These are phyloP conservation scores for Diadema setosum DNA, from an alignment of 35 echinoderm and acorn worm species.

Conservation along the genomic window DNA sequence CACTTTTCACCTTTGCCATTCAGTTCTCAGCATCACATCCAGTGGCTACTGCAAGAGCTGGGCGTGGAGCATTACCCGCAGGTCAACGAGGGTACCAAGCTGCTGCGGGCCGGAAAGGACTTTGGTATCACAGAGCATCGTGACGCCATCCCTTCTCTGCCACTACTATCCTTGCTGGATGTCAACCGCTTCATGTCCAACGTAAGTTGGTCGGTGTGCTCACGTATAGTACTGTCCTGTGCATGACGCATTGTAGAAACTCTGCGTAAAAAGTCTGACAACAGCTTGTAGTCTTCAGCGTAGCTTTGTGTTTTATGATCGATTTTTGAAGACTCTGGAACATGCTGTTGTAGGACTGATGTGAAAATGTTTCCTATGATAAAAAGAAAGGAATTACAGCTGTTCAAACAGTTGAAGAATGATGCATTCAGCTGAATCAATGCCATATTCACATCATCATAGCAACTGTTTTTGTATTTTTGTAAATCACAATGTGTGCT, in stretches of 20 bases:
- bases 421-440: too few relatives aligned
- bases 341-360: too few relatives aligned
- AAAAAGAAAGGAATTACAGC: too few relatives aligned
- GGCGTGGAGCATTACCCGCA: constrained; percentile 85
- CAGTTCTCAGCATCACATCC: constrained; percentile 72
- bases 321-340: too few relatives aligned
- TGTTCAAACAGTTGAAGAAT: too few relatives aligned
- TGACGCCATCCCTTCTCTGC: not conserved
- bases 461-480: too few relatives aligned
- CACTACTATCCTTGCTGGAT: not conserved
- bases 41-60: constrained; percentile 74
- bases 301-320: too few relatives aligned
- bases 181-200: constrained; percentile 10
- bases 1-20: not conserved
- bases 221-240: too few relatives aligned
- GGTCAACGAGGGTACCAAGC: constrained; percentile 45
- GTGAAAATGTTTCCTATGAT: too few relatives aligned
- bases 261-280: not conserved
- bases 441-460: too few relatives aligned
- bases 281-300: not conserved
- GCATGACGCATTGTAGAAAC: too few relatives aligned
- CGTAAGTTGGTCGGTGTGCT: not conserved
- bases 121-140: not conserved
- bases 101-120: constrained; percentile 46
- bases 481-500: too few relatives aligned